Conservation (phyloP, 2,113 vertebrate genomes). For the Dasyornis broadbenti region DNA sequence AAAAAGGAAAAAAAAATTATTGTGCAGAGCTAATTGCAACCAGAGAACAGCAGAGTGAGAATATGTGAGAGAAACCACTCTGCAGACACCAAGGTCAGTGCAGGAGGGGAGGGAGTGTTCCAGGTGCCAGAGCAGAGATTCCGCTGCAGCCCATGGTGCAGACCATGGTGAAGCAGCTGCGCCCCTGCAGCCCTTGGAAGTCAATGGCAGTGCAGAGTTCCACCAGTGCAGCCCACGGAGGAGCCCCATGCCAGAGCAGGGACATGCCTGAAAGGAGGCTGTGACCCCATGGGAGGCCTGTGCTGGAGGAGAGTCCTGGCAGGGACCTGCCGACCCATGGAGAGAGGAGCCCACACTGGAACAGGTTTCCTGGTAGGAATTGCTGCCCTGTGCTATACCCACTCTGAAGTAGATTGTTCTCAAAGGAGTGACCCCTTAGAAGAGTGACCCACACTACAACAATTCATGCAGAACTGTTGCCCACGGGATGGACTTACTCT, state of each 20-base stretch:
- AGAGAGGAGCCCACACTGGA: neutral
- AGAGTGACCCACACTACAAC: neutral
- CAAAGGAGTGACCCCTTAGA: too few relatives aligned
- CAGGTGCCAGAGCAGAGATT: neutral
- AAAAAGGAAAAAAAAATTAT: neutral
- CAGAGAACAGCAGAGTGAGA: neutral
- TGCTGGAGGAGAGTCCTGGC: neutral
- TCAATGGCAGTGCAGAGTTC: neutral
- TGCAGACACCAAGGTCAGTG: neutral
- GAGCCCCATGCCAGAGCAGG: fast-evolving
- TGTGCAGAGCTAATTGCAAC: neutral
- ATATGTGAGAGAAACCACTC: neutral
- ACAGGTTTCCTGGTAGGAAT: neutral
- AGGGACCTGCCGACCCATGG: neutral
- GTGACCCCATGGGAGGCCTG: neutral
- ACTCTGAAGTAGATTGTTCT: neutral
- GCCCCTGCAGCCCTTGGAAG: neutral
- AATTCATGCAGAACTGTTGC: neutral
- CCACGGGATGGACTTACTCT: neutral
- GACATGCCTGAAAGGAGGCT: too few relatives aligned
- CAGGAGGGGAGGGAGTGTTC: neutral
- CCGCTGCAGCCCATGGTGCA: neutral
- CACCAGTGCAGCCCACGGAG: neutral
- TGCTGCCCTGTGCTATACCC: too few relatives aligned
- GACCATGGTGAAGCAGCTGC: neutral